Evolutionary conservation across 2,888 invertebrate genomes (phyloP).

Genomic region (Eupithecia subfuscata): DNA sequence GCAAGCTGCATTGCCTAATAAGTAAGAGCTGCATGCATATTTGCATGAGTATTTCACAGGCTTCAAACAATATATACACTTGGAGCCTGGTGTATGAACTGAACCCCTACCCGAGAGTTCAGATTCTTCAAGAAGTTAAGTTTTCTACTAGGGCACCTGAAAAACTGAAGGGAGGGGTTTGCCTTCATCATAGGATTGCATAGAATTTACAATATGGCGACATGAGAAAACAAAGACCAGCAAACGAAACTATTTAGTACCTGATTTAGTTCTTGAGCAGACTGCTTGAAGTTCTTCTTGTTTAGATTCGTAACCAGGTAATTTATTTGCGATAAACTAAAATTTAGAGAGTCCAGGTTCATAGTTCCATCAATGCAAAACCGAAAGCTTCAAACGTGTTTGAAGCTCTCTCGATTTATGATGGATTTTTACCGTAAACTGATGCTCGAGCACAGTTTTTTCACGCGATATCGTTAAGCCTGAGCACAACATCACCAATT

Average conservation of each 20-base stretch:
- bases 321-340: constrained; percentile 99
- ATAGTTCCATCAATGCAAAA: constrained; percentile 97
- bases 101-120: not conserved
- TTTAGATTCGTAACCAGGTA: constrained; percentile 97
- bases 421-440: constrained; percentile 85
- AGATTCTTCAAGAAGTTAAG: not conserved
- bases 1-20: not conserved
- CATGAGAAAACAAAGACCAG: constrained; percentile 71
- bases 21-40: not conserved
- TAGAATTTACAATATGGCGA: constrained; percentile 77
- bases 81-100: not conserved
- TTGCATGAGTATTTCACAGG: not conserved
- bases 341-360: constrained; percentile 99
- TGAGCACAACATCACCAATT: constrained; percentile 80
- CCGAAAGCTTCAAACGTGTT: constrained; percentile 97
- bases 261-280: constrained; percentile 94
- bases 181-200: constrained; percentile 31
- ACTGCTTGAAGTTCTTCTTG: constrained; percentile 97
- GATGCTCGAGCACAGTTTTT: constrained; percentile 71
- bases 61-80: constrained; percentile 2
- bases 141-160: not conserved
- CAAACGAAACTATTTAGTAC: constrained; percentile 85
- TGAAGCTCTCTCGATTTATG: constrained; percentile 95
- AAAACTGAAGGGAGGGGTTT: not conserved
- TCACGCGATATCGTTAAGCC: constrained; percentile 66